Evolutionary conservation across 1,140 invertebrate species (phyloP), one percentile per base, ranked within the genome.

Genomic region (Bombus terrestris): DNA sequence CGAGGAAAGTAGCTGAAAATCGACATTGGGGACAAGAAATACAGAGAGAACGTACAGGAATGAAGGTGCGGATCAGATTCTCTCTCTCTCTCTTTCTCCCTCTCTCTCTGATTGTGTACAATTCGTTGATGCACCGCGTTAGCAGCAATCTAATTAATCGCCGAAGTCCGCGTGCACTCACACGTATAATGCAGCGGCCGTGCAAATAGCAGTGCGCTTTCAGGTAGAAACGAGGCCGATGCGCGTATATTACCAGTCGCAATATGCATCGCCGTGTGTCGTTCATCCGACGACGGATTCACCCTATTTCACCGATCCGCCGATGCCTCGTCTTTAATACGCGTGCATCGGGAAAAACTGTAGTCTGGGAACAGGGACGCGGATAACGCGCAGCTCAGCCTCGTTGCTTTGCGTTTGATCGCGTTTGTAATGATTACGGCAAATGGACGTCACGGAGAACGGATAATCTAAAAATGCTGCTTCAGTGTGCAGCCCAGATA

Each of bases 211-310:
- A n/a, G 28, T n/a, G 53, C 8, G 76, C 83, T 85, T 85, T 85
- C 83, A 85, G 76, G 32, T 28, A 72, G 83, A 85, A 85, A 85
- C 53, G 68, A 85, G 83, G 83, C 76, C 83, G 83, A 80, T 80
- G 57, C 83, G 53, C 77, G 76, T 71, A 72, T 85, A 80, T 85
- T 64, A 80, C 68, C 83, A 15, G 66, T 47, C n/a, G 76, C 76
- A 72, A 85, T 79, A 72, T 85, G 77, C 53, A 85, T 72, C 57
- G 41, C 62, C 13, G 15, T 62, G 59, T 62, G 8, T 66, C 69
- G 80, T 77, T 77, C 81, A 39, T 82, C 47, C 35, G 71, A 64
- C 72, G 64, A 81, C 69, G 68, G 68, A 62, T 71, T 80, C 76
- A 35, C 53, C 73, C 59, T 35, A 59, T 88, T 76, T 71, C 53